Conservation (phyloP, 2,113 vertebrate species). For the Phyllopteryx taeniolatus region DNA sequence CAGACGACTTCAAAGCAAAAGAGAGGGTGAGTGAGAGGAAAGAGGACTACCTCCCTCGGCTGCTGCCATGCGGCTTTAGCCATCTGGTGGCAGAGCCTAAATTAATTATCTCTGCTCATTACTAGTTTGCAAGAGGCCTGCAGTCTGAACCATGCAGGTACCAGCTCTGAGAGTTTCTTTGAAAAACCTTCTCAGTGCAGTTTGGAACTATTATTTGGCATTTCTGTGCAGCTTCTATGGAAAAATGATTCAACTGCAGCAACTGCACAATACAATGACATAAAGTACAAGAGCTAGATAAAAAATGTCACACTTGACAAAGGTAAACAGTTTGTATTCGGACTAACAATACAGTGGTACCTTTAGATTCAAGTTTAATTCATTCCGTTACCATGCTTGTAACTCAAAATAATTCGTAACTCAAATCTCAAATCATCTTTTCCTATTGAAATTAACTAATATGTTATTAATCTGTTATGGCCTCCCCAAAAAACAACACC, state of each 20-base stretch:
- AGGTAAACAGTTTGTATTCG: no score
- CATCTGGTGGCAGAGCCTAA: constrained; percentile 79
- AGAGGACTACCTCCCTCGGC: constrained; percentile 63
- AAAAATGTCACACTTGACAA: no score
- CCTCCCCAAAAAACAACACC: neutral
- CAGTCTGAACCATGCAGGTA: constrained; percentile 67
- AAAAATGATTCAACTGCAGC: neutral
- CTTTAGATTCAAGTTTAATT: no score
- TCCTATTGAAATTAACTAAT: no score
- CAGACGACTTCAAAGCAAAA: constrained; percentile 44
- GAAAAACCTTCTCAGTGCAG: constrained; percentile 1
- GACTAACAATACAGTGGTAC: no score
- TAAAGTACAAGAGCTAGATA: no score
- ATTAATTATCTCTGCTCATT: constrained; percentile 79
- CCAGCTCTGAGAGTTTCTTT: constrained; percentile 38
- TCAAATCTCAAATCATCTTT: no score
- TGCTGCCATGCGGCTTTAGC: constrained; percentile 76
- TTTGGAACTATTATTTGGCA: neutral
- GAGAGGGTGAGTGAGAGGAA: constrained; percentile 43
- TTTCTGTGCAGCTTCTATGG: neutral
- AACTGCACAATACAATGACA: neutral
- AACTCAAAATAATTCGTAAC: no score
- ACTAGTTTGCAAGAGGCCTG: constrained; percentile 69
- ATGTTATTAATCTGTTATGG: neutral
- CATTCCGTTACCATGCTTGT: no score